These are phyloP conservation scores for Sarotherodon lohbergeri DNA, from an alignment of 2,113 vertebrate genomes.

Conservation along the genomic window DNA sequence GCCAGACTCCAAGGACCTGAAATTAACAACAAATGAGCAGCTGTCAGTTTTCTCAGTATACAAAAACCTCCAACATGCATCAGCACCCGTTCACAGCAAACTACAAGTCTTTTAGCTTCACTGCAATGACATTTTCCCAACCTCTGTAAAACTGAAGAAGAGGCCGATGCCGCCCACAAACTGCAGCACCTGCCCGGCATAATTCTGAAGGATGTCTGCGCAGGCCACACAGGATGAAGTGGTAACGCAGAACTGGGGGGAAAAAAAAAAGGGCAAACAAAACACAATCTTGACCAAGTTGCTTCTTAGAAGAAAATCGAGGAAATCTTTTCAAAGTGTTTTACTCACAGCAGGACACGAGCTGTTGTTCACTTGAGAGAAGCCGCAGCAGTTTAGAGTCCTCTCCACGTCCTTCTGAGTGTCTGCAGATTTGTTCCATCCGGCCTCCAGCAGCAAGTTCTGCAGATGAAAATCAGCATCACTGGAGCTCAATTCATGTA, in stretches of 20 bases:
- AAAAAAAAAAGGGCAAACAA: not conserved
- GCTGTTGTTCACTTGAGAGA: conserved; percentile 69
- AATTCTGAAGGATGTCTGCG: conserved; percentile 78
- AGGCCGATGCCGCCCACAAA: conserved; percentile 91
- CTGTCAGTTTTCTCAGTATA: not conserved
- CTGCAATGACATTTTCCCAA: conserved; percentile 23
- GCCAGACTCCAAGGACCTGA: conserved; percentile 94
- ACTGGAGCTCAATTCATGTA: fast-evolving
- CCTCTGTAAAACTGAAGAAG: conserved; percentile 99
- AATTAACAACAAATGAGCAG: conserved; percentile 3
- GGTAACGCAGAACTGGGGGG: conserved; percentile 67
- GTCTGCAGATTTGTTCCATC: conserved; percentile 87
- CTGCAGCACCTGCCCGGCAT: conserved; percentile 82
- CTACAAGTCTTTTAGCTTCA: not conserved
- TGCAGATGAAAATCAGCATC: conserved; percentile 28
- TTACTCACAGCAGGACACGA: conserved; percentile 81
- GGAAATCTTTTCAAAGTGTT: not conserved
- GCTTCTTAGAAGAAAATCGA: not conserved
- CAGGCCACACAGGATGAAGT: conserved; percentile 66
- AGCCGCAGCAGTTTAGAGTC: conserved; percentile 91
- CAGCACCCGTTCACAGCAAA: not conserved
- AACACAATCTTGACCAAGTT: fast-evolving
- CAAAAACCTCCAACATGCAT: not conserved
- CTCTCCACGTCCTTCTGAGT: conserved; percentile 87
- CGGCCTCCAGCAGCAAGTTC: conserved; percentile 87